Evolutionary conservation across 2,888 invertebrate genomes (phyloP).

Genomic region (Scotopteryx bipunctaria): DNA sequence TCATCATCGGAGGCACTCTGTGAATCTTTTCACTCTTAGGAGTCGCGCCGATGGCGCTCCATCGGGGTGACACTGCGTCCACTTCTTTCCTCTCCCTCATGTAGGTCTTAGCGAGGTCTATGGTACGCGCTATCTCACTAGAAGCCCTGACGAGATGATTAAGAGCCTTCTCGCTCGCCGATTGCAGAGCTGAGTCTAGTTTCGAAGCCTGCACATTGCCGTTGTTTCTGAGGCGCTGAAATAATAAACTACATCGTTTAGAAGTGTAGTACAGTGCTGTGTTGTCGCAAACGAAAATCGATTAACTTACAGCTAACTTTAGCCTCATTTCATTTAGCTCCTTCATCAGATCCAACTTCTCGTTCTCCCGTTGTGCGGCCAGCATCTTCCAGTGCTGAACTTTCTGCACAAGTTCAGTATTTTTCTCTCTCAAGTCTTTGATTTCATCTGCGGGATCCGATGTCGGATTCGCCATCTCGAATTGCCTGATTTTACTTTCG

Average conservation of each 20-base stretch:
- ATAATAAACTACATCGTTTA: too few species aligned
- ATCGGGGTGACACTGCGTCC: constrained; percentile 54
- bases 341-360: constrained; percentile 69
- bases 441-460: constrained; percentile 60
- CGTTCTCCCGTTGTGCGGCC: constrained; percentile 65
- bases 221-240: constrained; percentile 63
- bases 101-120: constrained; percentile 62
- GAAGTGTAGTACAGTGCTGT: too few species aligned
- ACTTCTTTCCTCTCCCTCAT: constrained; percentile 55
- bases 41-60: constrained; percentile 62
- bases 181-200: constrained; percentile 61
- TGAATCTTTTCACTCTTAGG: constrained; percentile 61
- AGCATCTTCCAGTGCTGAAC: constrained; percentile 72
- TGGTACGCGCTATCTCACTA: constrained; percentile 56
- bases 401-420: constrained; percentile 68
- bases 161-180: constrained; percentile 60
- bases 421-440: constrained; percentile 62
- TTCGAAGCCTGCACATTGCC: constrained; percentile 54
- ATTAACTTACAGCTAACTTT: constrained; percentile 66
- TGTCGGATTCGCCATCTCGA: constrained; percentile 32
- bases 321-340: constrained; percentile 70
- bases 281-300: neutral
- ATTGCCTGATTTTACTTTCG: neutral
- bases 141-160: constrained; percentile 68
- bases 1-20: constrained; percentile 65